Base-by-base conservation (phyloP, 2,888 invertebrate species). In the Tetranychus truncatus region DNA sequence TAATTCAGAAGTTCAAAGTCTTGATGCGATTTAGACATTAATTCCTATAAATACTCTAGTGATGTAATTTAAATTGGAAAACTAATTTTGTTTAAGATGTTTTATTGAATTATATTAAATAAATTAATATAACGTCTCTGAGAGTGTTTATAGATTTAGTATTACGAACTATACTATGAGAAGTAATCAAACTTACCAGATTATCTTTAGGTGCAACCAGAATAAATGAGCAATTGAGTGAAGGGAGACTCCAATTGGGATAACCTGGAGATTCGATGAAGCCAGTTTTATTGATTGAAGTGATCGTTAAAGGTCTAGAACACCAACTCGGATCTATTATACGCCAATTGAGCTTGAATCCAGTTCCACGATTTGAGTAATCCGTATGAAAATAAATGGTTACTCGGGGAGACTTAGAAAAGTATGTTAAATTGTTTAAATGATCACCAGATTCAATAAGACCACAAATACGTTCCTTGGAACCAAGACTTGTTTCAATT, bases 211-310 rank as follows among this genome's bases (percentile, higher is more conserved):
- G 73, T 34, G 90, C 89, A 76, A 88, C 83, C 77, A 91, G 88
- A 11, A 87, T 87, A 77, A 88, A 86, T 15, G 88, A 87, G 81
- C 91, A 90, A 80, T 89, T 88, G 75, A 90, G 82, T 79, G 87
- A 86, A 0, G 88, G 87, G 24, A 91, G 82, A 76, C 90, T 83
- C 81, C 89, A 89, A 79, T 88, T 84, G 0, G 90, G 90, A 82
- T 88, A 90, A 84, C 90, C 89, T 0, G 90, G 90, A 78, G 88
- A 89, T 24, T 75, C 73, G 1, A 75, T 8, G n/a, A 34, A 24
- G 11, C 72, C 72, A 20, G 66, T 45, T 18, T 18, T 73, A 45
- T 73, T 46, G 20, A 46, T 45, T 20, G 66, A 73, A 20, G 34
- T 73, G 18, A 46, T 45, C 8, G 66, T 73, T 46, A 66, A 66